Percentiles rank a stretch among this genome's conserved stretches.
phyloP scores from a whole-genome alignment of 2,113 vertebrate genomes.

The Halichoerus grypus region DNA sequence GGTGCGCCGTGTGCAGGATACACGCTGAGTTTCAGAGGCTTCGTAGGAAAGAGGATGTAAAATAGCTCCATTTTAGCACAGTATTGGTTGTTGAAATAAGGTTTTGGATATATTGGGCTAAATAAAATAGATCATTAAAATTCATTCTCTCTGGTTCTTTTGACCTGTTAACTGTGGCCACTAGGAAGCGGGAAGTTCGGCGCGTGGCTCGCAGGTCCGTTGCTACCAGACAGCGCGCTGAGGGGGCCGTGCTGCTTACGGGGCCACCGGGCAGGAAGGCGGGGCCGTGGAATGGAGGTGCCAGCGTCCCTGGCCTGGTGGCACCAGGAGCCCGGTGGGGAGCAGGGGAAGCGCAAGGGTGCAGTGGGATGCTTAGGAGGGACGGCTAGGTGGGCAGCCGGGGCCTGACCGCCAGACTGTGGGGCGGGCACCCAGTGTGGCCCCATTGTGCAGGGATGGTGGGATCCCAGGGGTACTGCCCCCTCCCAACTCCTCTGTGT shows the following conservation, averaged over 20 bases:
- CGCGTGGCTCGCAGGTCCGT: accelerated
- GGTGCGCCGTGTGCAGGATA: accelerated
- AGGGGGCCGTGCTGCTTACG: not conserved
- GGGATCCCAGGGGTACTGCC: not conserved
- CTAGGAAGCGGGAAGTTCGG: not conserved
- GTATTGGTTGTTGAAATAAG: not conserved
- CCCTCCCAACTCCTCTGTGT: not conserved
- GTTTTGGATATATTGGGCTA: not conserved
- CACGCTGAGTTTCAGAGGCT: too few relatives aligned
- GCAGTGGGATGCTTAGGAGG: not conserved
- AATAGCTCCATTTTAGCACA: accelerated
- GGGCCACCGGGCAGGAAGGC: not conserved
- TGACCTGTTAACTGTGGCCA: not conserved
- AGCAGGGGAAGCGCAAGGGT: not conserved
- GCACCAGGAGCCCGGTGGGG: not conserved
- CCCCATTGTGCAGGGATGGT: not conserved
- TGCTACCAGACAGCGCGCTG: accelerated
- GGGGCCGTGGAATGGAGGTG: not conserved
- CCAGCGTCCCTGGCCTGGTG: not conserved
- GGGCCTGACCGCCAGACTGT: not conserved
- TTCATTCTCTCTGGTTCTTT: not conserved
- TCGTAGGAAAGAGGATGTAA: too few relatives aligned
- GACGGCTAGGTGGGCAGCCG: not conserved
- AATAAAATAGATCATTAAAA: slow-evolving; percentile 20
- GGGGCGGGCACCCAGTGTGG: not conserved